phyloP scores from a whole-genome alignment of 2,888 invertebrate species.

The Parnassius glacialis region DNA sequence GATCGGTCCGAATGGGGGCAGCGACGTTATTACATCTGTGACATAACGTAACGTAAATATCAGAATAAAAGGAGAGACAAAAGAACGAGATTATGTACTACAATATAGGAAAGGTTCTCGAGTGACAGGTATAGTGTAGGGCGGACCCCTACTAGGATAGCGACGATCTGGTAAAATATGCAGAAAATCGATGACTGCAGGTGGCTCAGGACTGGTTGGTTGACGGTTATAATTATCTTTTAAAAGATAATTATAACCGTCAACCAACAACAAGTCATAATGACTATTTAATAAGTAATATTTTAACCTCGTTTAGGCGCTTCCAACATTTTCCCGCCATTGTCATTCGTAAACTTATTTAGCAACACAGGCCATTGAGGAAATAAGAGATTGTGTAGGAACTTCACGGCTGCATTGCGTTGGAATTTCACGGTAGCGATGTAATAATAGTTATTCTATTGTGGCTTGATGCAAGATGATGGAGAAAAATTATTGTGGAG shows the following conservation, averaged over 20 bases:
- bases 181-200: too few species aligned
- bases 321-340: slow-evolving; percentile 12
- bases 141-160: too few species aligned
- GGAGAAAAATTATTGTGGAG: not conserved
- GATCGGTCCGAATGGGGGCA: not conserved
- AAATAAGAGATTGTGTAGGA: not conserved
- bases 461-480: slow-evolving; percentile 5
- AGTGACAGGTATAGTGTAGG: too few species aligned
- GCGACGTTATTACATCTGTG: slow-evolving; percentile 6
- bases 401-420: not conserved
- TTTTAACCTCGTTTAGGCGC: slow-evolving; percentile 2
- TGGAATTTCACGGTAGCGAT: not conserved
- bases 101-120: too few species aligned
- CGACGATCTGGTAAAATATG: too few species aligned
- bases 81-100: too few species aligned
- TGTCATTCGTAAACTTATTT: not conserved
- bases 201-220: too few species aligned
- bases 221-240: too few species aligned
- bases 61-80: too few species aligned
- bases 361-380: slow-evolving; percentile 6
- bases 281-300: too few species aligned
- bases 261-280: too few species aligned
- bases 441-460: slow-evolving; percentile 14
- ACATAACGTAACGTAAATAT: not conserved
- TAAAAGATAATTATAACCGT: too few species aligned